A percentile compares a stretch with the other conserved stretches of the same genome.
phyloP scores from a whole-genome alignment of 2,888 invertebrate species.

The Euclidia mi region DNA sequence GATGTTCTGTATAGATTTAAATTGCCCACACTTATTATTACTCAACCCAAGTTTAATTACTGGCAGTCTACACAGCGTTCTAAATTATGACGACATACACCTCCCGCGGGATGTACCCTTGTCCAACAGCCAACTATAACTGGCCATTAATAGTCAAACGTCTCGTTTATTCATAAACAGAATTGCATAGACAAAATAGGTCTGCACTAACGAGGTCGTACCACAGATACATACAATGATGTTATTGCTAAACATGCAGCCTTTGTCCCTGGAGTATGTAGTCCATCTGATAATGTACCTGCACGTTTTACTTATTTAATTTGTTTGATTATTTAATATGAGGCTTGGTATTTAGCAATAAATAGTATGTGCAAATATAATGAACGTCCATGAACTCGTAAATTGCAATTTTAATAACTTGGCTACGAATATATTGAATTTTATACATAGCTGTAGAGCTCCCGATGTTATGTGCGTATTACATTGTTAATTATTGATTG shows the following conservation, averaged over 20 bases:
- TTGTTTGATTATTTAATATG: too few species aligned
- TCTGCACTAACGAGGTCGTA: slow-evolving; percentile 23
- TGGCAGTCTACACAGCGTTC: background rate
- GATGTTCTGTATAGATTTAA: too few species aligned
- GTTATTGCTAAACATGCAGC: slow-evolving; percentile 24
- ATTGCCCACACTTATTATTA: background rate
- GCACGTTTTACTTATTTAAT: background rate
- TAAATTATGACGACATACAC: background rate
- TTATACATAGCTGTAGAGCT: too few species aligned
- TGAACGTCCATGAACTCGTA: too few species aligned
- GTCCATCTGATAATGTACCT: slow-evolving; percentile 29
- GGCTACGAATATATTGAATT: too few species aligned
- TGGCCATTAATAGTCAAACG: background rate
- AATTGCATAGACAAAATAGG: background rate
- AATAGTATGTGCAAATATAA: too few species aligned
- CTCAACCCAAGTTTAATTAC: background rate
- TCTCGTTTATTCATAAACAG: background rate
- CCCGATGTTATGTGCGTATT: too few species aligned
- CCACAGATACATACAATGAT: slow-evolving; percentile 21
- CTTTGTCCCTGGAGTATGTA: slow-evolving; percentile 34
- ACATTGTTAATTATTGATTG: too few species aligned
- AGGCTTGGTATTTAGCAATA: too few species aligned
- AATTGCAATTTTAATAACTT: too few species aligned
- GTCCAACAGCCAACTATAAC: background rate
- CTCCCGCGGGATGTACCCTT: background rate